Evolutionary conservation across 2,888 invertebrate species (phyloP).

Genomic region (Frankliniella intonsa): DNA sequence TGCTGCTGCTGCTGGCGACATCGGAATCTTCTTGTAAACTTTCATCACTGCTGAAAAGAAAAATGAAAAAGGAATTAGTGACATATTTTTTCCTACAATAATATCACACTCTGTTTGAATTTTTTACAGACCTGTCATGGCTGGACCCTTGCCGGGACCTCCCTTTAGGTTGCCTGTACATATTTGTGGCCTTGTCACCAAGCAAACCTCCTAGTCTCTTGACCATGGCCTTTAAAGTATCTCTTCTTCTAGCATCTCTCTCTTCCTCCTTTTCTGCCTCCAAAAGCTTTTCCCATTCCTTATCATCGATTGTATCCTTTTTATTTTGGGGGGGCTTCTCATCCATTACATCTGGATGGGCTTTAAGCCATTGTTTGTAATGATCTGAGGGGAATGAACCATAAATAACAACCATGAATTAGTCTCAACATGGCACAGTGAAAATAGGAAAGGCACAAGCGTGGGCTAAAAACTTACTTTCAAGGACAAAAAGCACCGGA

Average conservation of each 20-base stretch:
- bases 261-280: background rate
- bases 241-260: background rate
- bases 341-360: background rate
- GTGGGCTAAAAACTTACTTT: background rate
- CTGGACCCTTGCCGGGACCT: accelerated
- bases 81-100: background rate
- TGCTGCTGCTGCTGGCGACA: background rate
- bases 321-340: background rate
- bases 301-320: background rate
- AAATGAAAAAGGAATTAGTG: background rate
- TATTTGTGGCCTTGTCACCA: background rate
- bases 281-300: background rate
- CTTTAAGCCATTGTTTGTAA: background rate
- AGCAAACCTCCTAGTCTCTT: background rate
- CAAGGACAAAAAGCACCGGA: background rate
- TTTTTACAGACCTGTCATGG: background rate
- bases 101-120: background rate
- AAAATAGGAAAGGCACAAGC: too few relatives aligned
- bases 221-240: background rate
- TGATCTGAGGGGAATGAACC: background rate
- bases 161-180: background rate
- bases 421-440: background rate
- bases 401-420: background rate
- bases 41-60: background rate
- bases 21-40: background rate